These are phyloP conservation scores for Martes martes DNA, from an alignment of 2,113 vertebrate genomes.

Conservation along the genomic window DNA sequence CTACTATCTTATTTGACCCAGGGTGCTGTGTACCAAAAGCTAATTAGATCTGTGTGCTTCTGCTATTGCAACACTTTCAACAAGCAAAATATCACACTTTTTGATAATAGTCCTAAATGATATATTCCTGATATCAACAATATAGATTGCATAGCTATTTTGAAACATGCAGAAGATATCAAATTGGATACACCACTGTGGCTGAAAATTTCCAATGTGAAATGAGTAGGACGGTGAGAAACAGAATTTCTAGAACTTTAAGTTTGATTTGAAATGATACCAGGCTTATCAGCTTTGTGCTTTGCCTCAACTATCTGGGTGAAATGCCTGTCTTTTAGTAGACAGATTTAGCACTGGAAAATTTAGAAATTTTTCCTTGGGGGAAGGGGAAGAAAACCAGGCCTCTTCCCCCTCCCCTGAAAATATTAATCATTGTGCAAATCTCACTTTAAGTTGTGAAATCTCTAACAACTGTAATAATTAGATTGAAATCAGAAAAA, in stretches of 20 bases:
- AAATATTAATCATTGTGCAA: not conserved
- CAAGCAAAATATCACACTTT: not conserved
- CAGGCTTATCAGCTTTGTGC: not conserved
- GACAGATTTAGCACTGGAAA: not conserved
- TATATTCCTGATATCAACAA: not conserved
- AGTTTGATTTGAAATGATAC: not conserved
- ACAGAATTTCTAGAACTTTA: not conserved
- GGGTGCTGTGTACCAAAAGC: not conserved
- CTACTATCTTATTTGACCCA: not conserved
- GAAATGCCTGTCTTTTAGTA: not conserved
- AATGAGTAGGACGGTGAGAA: constrained; percentile 20
- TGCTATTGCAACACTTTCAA: not conserved
- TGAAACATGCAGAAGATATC: not conserved
- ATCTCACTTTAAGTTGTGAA: not conserved
- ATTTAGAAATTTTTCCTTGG: not conserved
- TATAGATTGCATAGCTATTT: not conserved
- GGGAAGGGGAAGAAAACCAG: not conserved
- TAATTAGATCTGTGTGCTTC: not conserved
- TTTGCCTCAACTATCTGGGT: not conserved
- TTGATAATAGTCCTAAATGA: not conserved
- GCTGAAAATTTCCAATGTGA: not conserved
- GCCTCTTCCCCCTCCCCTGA: not conserved
- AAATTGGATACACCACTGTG: not conserved
- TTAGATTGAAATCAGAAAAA: not conserved
- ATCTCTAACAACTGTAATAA: not conserved